Percentiles rank a stretch among this genome's conserved stretches.
Evolutionary conservation across 2,113 vertebrate species (phyloP).

Genomic region (Hydropotes inermis): DNA sequence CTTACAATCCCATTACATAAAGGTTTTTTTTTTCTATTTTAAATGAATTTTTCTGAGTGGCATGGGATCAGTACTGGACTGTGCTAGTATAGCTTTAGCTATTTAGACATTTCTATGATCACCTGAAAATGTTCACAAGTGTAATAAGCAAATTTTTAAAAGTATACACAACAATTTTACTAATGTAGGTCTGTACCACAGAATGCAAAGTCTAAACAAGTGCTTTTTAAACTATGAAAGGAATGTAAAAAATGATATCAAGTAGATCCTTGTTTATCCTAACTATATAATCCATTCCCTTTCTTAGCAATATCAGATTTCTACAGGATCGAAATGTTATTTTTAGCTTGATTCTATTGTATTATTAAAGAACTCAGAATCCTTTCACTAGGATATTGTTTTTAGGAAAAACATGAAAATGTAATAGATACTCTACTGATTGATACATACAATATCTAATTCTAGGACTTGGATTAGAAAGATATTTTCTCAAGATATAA

Average conservation of each 20-base stretch:
- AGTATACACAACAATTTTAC: background rate
- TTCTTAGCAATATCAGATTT: constrained; percentile 30
- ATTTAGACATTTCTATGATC: background rate
- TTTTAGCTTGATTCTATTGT: constrained; percentile 43
- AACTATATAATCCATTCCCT: background rate
- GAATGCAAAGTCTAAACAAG: background rate
- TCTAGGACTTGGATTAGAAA: constrained; percentile 14
- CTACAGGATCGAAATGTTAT: background rate
- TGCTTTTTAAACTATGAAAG: background rate
- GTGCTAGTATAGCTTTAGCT: background rate
- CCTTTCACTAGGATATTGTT: constrained; percentile 28
- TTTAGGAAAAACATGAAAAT: constrained; percentile 35
- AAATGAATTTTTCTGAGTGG: background rate
- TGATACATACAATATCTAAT: constrained; percentile 28
- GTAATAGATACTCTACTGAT: constrained; percentile 1
- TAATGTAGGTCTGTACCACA: background rate
- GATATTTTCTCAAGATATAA: background rate
- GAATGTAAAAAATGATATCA: background rate
- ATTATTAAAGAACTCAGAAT: constrained; percentile 12
- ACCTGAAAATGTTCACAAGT: constrained; percentile 4
- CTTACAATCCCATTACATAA: background rate
- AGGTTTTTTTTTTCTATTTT: background rate
- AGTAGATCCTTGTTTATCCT: constrained; percentile 28
- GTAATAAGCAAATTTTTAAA: background rate
- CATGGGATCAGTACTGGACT: background rate